These are phyloP conservation scores for Eristalis tenax DNA, from an alignment of 2,888 invertebrate genomes.

Conservation along the genomic window DNA sequence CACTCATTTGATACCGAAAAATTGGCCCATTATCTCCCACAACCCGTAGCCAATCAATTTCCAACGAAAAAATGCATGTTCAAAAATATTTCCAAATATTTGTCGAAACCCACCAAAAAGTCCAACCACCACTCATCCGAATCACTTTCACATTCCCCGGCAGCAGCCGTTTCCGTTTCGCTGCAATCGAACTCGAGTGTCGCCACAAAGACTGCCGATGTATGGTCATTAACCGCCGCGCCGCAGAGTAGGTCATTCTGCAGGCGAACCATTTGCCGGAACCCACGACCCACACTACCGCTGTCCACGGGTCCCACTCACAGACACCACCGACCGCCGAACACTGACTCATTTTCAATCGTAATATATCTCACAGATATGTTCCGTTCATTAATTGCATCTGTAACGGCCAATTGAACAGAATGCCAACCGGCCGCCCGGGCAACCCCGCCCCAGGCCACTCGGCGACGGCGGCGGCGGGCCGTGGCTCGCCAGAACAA, in stretches of 20 bases:
- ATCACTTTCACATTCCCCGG: conserved; percentile 46
- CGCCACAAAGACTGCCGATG: conserved; percentile 53
- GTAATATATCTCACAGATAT: conserved; percentile 40
- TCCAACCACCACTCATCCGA: conserved; percentile 4
- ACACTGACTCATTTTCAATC: conserved; percentile 31
- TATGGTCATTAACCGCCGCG: conserved; percentile 14
- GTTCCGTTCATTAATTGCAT: conserved; percentile 10
- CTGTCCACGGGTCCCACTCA: neutral
- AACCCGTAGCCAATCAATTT: too few relatives aligned
- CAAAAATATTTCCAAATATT: neutral
- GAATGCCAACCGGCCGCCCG: neutral
- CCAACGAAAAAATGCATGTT: too few relatives aligned
- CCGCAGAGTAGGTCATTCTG: conserved; percentile 58
- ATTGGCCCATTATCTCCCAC: too few relatives aligned
- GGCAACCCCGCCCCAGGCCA: neutral
- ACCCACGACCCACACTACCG: conserved; percentile 10
- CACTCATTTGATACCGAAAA: too few relatives aligned
- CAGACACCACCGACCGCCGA: conserved; percentile 26
- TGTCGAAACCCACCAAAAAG: neutral
- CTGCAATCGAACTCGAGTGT: conserved; percentile 19
- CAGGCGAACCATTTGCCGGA: conserved; percentile 61
- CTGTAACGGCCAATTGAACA: neutral
- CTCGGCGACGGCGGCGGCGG: neutral
- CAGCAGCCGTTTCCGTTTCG: neutral
- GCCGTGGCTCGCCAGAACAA: neutral